Base-by-base conservation (phyloP, 2,797 vertebrate species). In the Aulostomus chinensis region DNA sequence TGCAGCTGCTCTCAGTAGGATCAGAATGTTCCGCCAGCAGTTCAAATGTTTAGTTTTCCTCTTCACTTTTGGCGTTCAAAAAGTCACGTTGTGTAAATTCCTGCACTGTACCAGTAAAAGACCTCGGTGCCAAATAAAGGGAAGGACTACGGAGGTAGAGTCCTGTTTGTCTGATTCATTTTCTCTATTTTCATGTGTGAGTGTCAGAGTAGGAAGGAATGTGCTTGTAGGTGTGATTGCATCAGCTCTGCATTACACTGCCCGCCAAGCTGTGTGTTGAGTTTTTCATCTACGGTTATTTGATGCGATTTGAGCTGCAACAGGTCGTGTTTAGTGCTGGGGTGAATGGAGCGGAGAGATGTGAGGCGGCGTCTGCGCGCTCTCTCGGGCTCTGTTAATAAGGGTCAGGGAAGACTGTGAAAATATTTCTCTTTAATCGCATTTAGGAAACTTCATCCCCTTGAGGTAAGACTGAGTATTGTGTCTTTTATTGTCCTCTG, bases 1-100 rank as follows among this genome's bases (percentile, higher is more conserved):
- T 73, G 52, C 80, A 83, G 76, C 78, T 80, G 80, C 80, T 81
- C 79, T 51, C 80, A 48, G 76, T 59, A 57, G 75, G 71, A 76
- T 65, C 41, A 12, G 61, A 46, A 18, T 57, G 59, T 76, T 66
- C 76, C 3, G 45, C 59, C 73, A 71, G 67, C 55, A 70, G 48
- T 58, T 57, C 53, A 76, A 68, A 66, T 78, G 62, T 79, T 81
- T 73, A 65, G 55, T 67, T 61, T 43, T 76, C 58, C 14, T 18
- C 53, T 47, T 62, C 49, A 45, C 50, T 56, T 49, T 52, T 24
- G 45, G 71, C 20, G 40, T 42, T 45, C 26, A 38, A 60, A 34
- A 56, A 79, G 63, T 68, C 60, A 45, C 21, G 22, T 78, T 64
- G 64, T 59, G 56, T 67, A 79, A 76, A 82, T 63, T 40, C 57